Evolutionary conservation across 2,888 invertebrate genomes (phyloP).

Genomic region (Pediacus dermestoides): DNA sequence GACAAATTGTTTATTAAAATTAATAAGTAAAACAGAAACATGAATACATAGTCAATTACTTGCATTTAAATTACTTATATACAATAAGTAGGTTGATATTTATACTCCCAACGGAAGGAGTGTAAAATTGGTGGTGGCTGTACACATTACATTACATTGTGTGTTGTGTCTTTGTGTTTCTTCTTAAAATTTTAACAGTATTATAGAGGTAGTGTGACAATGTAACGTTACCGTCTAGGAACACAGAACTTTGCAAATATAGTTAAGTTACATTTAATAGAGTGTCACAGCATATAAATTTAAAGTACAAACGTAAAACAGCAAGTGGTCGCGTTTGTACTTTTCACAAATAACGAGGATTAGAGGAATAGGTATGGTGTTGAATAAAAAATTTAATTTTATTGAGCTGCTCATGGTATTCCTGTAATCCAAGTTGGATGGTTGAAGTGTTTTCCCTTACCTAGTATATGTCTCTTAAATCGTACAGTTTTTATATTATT

Average conservation of each 20-base stretch:
- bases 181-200: constrained; percentile 31
- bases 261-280: constrained; percentile 27
- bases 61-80: constrained; percentile 47
- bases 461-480: constrained; percentile 6
- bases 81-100: constrained; percentile 45
- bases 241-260: constrained; percentile 35
- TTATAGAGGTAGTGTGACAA: constrained; percentile 35
- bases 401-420: no score
- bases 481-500: no score
- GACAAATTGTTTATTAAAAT: constrained; percentile 53
- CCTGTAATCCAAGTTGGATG: no score
- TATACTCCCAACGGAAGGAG: constrained; percentile 44
- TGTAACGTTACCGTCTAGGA: constrained; percentile 46
- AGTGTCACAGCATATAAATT: constrained; percentile 31
- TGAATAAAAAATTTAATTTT: no score
- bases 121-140: constrained; percentile 35
- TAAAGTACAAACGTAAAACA: no score
- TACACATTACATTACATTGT: constrained; percentile 42
- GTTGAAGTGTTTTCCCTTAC: no score
- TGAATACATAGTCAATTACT: constrained; percentile 48
- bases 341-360: no score
- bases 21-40: constrained; percentile 54
- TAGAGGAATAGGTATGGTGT: no score
- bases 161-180: constrained; percentile 24
- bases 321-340: no score